Evolutionary conservation across 1,140 invertebrate genomes (phyloP).

Genomic region (Euschistus heros): DNA sequence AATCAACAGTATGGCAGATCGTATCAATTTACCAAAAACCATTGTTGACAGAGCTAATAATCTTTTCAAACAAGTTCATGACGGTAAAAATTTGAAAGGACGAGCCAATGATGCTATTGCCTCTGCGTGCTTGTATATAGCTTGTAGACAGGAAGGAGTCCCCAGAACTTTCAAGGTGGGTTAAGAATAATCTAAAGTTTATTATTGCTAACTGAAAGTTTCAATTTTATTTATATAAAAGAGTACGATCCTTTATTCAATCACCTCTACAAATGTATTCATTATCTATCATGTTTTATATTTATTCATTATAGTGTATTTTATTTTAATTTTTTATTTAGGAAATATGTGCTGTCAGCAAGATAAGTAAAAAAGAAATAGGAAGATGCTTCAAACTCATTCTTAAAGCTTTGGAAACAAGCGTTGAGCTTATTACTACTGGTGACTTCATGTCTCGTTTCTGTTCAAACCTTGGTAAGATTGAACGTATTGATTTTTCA

Average conservation of each 20-base stretch:
- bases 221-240: too few relatives aligned
- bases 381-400: constrained; percentile 94
- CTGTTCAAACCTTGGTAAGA: constrained; percentile 62
- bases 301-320: too few relatives aligned
- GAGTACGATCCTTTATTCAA: too few relatives aligned
- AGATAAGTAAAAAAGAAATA: constrained; percentile 99
- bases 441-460: constrained; percentile 97
- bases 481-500: background rate
- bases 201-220: too few relatives aligned
- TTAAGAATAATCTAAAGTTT: background rate
- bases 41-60: constrained; percentile 92
- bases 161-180: constrained; percentile 90
- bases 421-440: constrained; percentile 94
- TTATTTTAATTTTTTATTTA: constrained; percentile 27
- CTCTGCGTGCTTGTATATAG: constrained; percentile 97
- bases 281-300: too few relatives aligned
- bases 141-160: constrained; percentile 95
- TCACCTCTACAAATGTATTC: too few relatives aligned
- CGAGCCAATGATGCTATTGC: constrained; percentile 89
- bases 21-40: constrained; percentile 90
- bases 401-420: constrained; percentile 83
- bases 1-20: constrained; percentile 94
- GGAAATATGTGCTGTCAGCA: constrained; percentile 97
- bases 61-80: constrained; percentile 96
- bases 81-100: constrained; percentile 90